These are phyloP conservation scores for Eulimnadia texana DNA, from an alignment of 1,140 invertebrate genomes.

Conservation along the genomic window DNA sequence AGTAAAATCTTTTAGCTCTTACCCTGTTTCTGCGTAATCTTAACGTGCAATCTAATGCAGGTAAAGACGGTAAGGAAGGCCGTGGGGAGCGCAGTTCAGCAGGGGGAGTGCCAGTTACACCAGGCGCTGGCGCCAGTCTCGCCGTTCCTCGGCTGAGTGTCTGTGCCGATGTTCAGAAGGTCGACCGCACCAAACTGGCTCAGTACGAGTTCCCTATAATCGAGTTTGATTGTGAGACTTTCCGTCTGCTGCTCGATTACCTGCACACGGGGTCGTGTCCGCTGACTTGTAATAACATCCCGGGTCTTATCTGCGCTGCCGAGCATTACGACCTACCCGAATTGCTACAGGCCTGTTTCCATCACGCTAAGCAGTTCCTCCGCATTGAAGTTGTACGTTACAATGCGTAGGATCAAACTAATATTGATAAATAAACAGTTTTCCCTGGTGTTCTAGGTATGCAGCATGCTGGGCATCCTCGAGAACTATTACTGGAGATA, in stretches of 20 bases:
- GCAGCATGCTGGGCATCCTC: constrained; percentile 76
- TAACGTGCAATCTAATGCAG: too few species aligned
- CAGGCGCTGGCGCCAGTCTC: constrained; percentile 25
- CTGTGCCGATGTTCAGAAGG: constrained; percentile 84
- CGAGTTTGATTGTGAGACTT: constrained; percentile 87
- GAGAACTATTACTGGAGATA: constrained; percentile 94
- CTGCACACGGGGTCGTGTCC: constrained; percentile 83
- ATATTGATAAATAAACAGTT: neutral
- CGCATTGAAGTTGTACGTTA: constrained; percentile 65
- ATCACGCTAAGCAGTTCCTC: constrained; percentile 85
- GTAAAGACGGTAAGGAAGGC: constrained; percentile 6
- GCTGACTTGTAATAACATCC: constrained; percentile 77
- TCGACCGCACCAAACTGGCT: constrained; percentile 73
- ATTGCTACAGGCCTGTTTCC: constrained; percentile 81
- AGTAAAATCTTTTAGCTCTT: constrained; percentile 39
- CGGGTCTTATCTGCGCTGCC: constrained; percentile 80
- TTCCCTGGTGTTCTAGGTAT: constrained; percentile 43
- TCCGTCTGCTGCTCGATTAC: constrained; percentile 77
- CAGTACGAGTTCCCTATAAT: constrained; percentile 92
- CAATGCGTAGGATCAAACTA: too few species aligned
- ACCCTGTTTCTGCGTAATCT: too few species aligned
- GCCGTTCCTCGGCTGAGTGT: constrained; percentile 75
- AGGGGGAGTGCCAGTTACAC: neutral
- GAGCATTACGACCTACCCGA: constrained; percentile 89
- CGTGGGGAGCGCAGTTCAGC: constrained; percentile 9